A percentile compares a stretch with the other conserved stretches of the same genome.
phyloP scores from a whole-genome alignment of 2,888 invertebrate species.

The Rhagonycha lutea region DNA sequence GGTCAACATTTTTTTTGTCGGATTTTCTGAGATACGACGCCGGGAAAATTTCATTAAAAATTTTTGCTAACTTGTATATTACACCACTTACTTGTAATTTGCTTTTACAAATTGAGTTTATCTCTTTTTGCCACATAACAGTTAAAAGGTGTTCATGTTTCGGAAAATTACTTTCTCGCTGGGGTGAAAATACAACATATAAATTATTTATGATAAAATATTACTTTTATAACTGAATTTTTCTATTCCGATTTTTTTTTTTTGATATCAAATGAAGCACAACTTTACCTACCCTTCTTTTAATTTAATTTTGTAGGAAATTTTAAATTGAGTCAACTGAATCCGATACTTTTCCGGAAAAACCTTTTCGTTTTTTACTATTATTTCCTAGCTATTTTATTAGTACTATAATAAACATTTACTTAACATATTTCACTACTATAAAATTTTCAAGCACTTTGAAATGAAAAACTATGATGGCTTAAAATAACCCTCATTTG shows the following conservation, averaged over 20 bases:
- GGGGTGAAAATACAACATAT: not conserved
- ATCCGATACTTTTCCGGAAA: not conserved
- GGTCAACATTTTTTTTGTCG: not conserved
- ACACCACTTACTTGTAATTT: slow-evolving; percentile 9
- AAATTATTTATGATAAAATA: not conserved
- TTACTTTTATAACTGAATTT: not conserved
- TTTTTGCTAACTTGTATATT: slow-evolving; percentile 10
- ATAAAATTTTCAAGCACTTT: not conserved
- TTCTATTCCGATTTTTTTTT: not conserved
- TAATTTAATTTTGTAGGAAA: not conserved
- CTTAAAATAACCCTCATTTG: not conserved
- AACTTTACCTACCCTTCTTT: not conserved
- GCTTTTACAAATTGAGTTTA: slow-evolving; percentile 5
- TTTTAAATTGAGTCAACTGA: not conserved
- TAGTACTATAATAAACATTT: too few species aligned
- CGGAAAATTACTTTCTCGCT: not conserved
- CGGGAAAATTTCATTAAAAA: slow-evolving; percentile 9
- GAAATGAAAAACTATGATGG: not conserved
- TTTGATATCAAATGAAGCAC: not conserved
- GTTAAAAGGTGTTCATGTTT: slow-evolving; percentile 2
- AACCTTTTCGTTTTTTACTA: not conserved
- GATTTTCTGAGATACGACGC: not conserved
- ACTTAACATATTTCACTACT: not conserved
- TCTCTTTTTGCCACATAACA: not conserved
- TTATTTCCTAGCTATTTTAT: not conserved